These are phyloP conservation scores for Nixonia krombeini DNA, from an alignment of 1,140 invertebrate species.

Conservation along the genomic window DNA sequence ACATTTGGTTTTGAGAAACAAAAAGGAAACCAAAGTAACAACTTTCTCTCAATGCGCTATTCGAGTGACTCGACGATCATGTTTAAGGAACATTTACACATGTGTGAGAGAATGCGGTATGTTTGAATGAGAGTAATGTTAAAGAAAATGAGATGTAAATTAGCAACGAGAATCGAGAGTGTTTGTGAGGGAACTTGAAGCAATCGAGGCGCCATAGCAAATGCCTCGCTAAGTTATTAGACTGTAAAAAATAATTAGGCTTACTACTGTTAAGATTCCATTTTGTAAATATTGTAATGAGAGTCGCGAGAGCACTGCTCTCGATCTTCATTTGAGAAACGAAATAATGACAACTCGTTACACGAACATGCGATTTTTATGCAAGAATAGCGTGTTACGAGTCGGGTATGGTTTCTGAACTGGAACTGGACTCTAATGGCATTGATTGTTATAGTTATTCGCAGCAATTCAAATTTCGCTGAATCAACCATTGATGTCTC, in stretches of 20 bases:
- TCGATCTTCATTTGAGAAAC: slow-evolving; percentile 7
- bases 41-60: too few species aligned
- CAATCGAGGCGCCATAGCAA: slow-evolving; percentile 29
- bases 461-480: too few species aligned
- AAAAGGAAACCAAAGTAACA: too few species aligned
- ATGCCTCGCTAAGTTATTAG: slow-evolving; percentile 42
- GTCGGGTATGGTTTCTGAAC: slow-evolving; percentile 34
- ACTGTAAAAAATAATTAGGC: slow-evolving; percentile 43
- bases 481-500: too few species aligned
- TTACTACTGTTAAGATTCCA: slow-evolving; percentile 33
- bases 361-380: slow-evolving; percentile 31
- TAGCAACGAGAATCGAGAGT: slow-evolving; percentile 13
- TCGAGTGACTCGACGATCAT: too few species aligned
- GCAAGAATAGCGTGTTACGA: slow-evolving; percentile 31
- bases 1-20: slow-evolving; percentile 7
- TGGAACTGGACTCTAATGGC: too few species aligned
- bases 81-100: too few species aligned
- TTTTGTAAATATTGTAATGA: slow-evolving; percentile 44
- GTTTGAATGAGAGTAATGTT: too few species aligned
- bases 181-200: slow-evolving; percentile 14
- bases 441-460: too few species aligned
- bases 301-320: slow-evolving; percentile 14
- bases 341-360: slow-evolving; percentile 19
- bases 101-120: too few species aligned
- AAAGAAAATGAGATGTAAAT: slow-evolving; percentile 7